A percentile compares a stretch with the other conserved stretches of the same genome.
Conservation (phyloP, 2,888 invertebrate species). For the Yponomeuta evonymella region DNA sequence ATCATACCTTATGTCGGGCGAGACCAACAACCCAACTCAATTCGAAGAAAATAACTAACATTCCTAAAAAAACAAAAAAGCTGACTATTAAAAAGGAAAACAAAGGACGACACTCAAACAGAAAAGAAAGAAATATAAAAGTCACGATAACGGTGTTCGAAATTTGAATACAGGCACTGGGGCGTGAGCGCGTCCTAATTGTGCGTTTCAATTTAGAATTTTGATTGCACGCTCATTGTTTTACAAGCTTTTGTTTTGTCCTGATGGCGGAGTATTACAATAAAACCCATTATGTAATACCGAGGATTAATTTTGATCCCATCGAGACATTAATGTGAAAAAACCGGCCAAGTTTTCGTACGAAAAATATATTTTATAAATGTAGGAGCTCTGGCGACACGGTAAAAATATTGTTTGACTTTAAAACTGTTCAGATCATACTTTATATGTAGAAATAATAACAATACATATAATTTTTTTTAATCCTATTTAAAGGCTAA, state of each 20-base stretch:
- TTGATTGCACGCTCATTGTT: slow-evolving; percentile 57
- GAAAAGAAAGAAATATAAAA: slow-evolving; percentile 27
- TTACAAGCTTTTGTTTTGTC: slow-evolving; percentile 47
- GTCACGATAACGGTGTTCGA: slow-evolving; percentile 40
- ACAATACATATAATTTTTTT: too few relatives aligned
- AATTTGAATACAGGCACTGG: slow-evolving; percentile 65
- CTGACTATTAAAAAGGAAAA: slow-evolving; percentile 22
- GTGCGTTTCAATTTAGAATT: slow-evolving; percentile 57
- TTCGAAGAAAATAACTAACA: slow-evolving; percentile 8
- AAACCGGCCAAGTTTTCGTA: too few relatives aligned
- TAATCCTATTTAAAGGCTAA: too few relatives aligned
- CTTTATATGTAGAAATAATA: too few relatives aligned
- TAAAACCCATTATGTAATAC: slow-evolving; percentile 15
- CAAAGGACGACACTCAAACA: slow-evolving; percentile 23
- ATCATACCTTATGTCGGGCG: background rate
- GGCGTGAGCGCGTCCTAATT: slow-evolving; percentile 60
- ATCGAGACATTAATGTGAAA: too few relatives aligned
- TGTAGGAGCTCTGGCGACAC: too few relatives aligned
- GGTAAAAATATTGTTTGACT: too few relatives aligned
- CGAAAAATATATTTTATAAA: too few relatives aligned
- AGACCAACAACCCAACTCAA: background rate
- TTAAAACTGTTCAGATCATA: too few relatives aligned
- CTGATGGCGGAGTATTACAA: slow-evolving; percentile 21
- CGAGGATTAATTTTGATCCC: slow-evolving; percentile 24
- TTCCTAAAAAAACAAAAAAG: slow-evolving; percentile 22